Evolutionary conservation across 2,797 vertebrate species (phyloP).

Genomic region (Agapornis canus): DNA sequence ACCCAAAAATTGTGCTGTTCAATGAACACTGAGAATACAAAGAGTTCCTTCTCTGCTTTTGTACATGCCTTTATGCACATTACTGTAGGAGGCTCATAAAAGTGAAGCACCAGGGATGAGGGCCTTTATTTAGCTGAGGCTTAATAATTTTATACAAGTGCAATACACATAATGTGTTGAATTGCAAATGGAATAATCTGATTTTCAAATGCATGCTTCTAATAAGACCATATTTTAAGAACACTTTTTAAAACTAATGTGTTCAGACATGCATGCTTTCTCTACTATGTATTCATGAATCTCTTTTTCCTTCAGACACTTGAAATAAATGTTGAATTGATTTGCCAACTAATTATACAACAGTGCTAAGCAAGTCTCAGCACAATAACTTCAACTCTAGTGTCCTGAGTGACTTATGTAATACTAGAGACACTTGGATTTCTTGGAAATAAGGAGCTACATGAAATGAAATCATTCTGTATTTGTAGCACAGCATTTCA

Average conservation of each 20-base stretch:
- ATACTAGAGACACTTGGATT: not conserved
- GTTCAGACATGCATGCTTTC: not conserved
- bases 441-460: slow-evolving; percentile 5
- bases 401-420: not conserved
- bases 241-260: not conserved
- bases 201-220: not conserved
- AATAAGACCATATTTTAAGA: slow-evolving; percentile 2
- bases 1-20: not conserved
- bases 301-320: not conserved
- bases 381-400: not conserved
- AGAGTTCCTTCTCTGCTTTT: not conserved
- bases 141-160: slow-evolving; percentile 10
- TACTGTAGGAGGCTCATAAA: not conserved
- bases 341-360: slow-evolving; percentile 17
- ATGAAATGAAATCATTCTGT: not conserved
- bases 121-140: not conserved
- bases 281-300: slow-evolving; percentile 16
- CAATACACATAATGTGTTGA: not conserved
- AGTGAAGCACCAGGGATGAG: not conserved
- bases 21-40: not conserved
- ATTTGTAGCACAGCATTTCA: not conserved
- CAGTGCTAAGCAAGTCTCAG: not conserved
- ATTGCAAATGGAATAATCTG: not conserved
- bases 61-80: not conserved
- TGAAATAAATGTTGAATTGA: slow-evolving; percentile 31